Percentiles rank a stretch among this genome's conserved stretches.
Evolutionary conservation across 2,888 invertebrate species (phyloP).

Genomic region (Candidula unifasciata): DNA sequence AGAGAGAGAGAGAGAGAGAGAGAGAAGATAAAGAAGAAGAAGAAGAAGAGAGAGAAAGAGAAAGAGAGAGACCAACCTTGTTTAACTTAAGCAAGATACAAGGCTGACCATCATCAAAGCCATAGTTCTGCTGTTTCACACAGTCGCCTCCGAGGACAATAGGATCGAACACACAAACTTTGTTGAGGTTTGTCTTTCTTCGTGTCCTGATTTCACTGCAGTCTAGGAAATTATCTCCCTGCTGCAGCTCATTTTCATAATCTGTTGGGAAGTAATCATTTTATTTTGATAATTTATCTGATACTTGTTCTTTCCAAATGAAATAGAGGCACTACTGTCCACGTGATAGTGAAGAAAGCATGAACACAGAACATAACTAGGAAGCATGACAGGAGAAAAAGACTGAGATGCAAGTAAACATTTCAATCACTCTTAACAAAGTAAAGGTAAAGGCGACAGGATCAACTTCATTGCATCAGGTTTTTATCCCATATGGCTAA

Average conservation of each 20-base stretch:
- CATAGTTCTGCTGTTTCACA: slow-evolving; percentile 86
- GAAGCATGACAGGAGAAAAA: too few relatives aligned
- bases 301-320: too few relatives aligned
- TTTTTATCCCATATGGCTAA: too few relatives aligned
- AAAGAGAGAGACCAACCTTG: slow-evolving; percentile 83
- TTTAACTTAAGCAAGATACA: slow-evolving; percentile 97
- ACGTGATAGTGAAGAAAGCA: too few relatives aligned
- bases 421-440: too few relatives aligned
- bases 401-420: too few relatives aligned
- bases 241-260: slow-evolving; percentile 75
- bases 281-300: background rate
- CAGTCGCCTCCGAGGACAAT: slow-evolving; percentile 84
- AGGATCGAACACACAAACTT: slow-evolving; percentile 88
- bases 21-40: too few relatives aligned
- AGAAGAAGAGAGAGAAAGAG: background rate
- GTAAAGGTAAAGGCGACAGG: too few relatives aligned
- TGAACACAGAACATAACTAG: too few relatives aligned
- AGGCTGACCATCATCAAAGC: slow-evolving; percentile 90
- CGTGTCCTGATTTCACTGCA: slow-evolving; percentile 82
- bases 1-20: too few relatives aligned
- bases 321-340: too few relatives aligned
- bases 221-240: slow-evolving; percentile 70
- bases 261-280: slow-evolving; percentile 59
- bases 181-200: slow-evolving; percentile 51
- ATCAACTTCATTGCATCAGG: too few relatives aligned